A percentile compares a stretch with the other conserved stretches of the same genome.
Evolutionary conservation across 2,888 invertebrate genomes (phyloP).

Genomic region (Tetragnatha montana): DNA sequence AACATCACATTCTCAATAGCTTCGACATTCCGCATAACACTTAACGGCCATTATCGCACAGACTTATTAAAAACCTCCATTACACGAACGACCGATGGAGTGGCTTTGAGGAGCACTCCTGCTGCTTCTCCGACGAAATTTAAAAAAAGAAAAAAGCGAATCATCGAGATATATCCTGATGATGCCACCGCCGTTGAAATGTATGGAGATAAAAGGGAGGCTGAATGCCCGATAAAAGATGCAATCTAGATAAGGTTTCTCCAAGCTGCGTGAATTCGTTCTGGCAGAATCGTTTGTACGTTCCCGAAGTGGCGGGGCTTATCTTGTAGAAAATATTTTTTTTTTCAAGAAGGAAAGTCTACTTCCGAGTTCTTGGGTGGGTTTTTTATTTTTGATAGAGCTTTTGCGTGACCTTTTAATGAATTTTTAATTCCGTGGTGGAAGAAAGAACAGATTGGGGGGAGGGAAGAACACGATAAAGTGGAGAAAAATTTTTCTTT

Average conservation of each 20-base stretch:
- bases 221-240: constrained; percentile 44
- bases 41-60: neutral
- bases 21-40: neutral
- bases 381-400: neutral
- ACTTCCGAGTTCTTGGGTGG: neutral
- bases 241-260: constrained; percentile 52
- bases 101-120: constrained; percentile 9
- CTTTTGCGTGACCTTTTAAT: neutral
- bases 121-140: constrained; percentile 23
- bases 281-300: constrained; percentile 28
- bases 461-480: neutral
- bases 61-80: neutral
- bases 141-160: neutral
- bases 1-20: neutral
- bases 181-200: constrained; percentile 20
- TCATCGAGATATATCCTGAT: constrained; percentile 15
- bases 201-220: constrained; percentile 11
- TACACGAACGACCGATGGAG: constrained; percentile 1
- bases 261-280: constrained; percentile 11
- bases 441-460: neutral
- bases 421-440: neutral
- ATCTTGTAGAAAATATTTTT: neutral
- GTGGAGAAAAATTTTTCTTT: no score
- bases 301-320: constrained; percentile 13
- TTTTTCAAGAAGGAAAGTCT: neutral